These are phyloP conservation scores for Zaprionus africanus DNA, from an alignment of 1,140 invertebrate species.

Conservation along the genomic window DNA sequence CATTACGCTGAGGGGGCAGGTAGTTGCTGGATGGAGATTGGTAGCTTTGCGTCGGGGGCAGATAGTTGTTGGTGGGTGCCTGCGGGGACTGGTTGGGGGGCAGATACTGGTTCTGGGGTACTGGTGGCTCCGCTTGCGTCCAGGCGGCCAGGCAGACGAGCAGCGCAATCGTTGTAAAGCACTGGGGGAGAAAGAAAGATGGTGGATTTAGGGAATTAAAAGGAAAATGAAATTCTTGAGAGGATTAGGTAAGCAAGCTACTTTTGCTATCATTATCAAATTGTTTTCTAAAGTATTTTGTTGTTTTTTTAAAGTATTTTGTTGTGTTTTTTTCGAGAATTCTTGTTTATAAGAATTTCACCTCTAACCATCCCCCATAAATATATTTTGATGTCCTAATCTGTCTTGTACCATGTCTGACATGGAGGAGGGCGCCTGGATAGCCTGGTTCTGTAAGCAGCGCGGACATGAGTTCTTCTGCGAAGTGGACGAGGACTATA, in stretches of 20 bases:
- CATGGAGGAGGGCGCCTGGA: slow-evolving; percentile 68
- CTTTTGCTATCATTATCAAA: background rate
- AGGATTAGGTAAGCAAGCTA: background rate
- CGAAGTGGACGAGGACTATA: slow-evolving; percentile 69
- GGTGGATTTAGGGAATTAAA: too few relatives aligned
- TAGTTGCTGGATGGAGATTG: slow-evolving; percentile 78
- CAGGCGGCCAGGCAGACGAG: slow-evolving; percentile 76
- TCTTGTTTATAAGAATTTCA: background rate
- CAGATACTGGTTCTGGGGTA: slow-evolving; percentile 86
- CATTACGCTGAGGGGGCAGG: slow-evolving; percentile 71
- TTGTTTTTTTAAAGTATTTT: background rate
- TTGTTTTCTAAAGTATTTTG: slow-evolving; percentile 1
- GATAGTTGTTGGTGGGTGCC: slow-evolving; percentile 77
- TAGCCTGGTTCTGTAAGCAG: slow-evolving; percentile 73
- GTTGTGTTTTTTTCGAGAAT: background rate
- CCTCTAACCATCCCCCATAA: background rate
- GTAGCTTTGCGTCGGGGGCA: slow-evolving; percentile 76
- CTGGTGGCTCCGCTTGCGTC: slow-evolving; percentile 84
- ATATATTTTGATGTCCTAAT: background rate
- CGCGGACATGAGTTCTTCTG: slow-evolving; percentile 75
- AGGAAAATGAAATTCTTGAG: background rate
- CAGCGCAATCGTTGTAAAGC: slow-evolving; percentile 81
- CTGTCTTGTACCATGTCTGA: slow-evolving; percentile 49
- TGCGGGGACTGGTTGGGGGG: slow-evolving; percentile 84
- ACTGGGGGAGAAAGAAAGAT: slow-evolving; percentile 33